Evolutionary conservation across 2,797 vertebrate species (phyloP).

Genomic region (Myotis daubentonii): DNA sequence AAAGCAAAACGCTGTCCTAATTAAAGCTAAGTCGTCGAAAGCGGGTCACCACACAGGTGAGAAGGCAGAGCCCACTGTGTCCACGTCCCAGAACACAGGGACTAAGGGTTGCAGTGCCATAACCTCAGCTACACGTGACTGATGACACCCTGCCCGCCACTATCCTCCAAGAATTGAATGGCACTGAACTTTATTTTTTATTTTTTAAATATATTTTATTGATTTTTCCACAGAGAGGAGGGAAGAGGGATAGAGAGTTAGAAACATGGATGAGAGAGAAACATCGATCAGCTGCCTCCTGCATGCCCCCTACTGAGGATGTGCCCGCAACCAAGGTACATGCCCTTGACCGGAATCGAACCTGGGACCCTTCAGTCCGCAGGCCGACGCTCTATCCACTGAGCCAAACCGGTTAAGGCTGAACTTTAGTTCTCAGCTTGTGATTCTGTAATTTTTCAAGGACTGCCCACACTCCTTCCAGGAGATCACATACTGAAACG

Average conservation of each 20-base stretch:
- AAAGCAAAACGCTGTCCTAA: neutral
- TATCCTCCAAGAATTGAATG: neutral
- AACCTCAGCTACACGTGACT: neutral
- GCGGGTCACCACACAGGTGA: neutral
- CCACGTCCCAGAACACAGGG: neutral
- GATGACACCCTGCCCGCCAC: neutral
- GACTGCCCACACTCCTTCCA: neutral
- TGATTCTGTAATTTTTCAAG: neutral
- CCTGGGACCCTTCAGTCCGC: no score
- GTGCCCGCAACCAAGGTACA: no score
- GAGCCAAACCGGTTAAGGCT: no score
- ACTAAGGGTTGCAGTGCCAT: rapidly evolving
- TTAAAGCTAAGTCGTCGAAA: neutral
- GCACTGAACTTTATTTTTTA: neutral
- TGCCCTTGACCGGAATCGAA: no score
- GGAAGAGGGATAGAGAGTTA: no score
- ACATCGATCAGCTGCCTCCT: no score
- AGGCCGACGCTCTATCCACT: no score
- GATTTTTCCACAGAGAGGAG: no score
- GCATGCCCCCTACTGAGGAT: no score
- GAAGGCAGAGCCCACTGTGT: no score
- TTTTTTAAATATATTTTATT: no score
- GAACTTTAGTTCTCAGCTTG: neutral
- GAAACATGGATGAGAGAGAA: no score
- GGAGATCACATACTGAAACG: neutral